Evolutionary conservation across 2,888 invertebrate species (phyloP).

Genomic region (Vanessa cardui): DNA sequence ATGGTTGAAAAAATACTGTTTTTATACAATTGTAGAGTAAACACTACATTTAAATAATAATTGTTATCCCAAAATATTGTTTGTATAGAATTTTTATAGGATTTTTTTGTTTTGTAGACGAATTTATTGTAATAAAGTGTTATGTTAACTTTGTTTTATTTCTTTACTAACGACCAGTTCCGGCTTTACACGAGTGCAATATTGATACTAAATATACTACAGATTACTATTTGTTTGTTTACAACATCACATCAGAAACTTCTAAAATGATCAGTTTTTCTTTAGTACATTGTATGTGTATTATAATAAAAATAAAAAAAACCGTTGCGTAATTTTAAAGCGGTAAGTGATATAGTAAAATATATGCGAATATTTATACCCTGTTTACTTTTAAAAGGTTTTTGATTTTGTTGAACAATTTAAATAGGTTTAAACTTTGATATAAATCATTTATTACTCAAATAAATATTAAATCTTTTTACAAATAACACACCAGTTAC

Average conservation of each 20-base stretch:
- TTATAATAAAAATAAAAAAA: no score
- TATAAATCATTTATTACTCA: not conserved
- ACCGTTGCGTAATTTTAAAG: no score
- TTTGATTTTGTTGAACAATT: no score
- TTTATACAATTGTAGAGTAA: not conserved
- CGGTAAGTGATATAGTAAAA: no score
- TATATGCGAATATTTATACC: no score
- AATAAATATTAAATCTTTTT: conserved; percentile 76
- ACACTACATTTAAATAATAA: conserved; percentile 5
- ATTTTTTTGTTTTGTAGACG: conserved; percentile 61
- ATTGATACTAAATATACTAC: no score
- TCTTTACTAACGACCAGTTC: not conserved
- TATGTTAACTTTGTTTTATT: conserved; percentile 43
- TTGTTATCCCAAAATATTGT: conserved; percentile 36
- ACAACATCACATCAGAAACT: no score
- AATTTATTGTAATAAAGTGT: conserved; percentile 58
- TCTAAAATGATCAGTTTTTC: no score
- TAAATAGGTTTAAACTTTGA: not conserved
- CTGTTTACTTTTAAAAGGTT: no score
- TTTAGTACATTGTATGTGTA: no score
- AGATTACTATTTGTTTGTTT: no score
- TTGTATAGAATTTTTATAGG: conserved; percentile 51
- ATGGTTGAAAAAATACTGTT: not conserved
- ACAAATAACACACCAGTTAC: conserved; percentile 96
- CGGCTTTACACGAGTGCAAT: no score